These are phyloP conservation scores for Parauchenoglanis ngamensis DNA, from an alignment of 2,797 vertebrate species.

Conservation along the genomic window DNA sequence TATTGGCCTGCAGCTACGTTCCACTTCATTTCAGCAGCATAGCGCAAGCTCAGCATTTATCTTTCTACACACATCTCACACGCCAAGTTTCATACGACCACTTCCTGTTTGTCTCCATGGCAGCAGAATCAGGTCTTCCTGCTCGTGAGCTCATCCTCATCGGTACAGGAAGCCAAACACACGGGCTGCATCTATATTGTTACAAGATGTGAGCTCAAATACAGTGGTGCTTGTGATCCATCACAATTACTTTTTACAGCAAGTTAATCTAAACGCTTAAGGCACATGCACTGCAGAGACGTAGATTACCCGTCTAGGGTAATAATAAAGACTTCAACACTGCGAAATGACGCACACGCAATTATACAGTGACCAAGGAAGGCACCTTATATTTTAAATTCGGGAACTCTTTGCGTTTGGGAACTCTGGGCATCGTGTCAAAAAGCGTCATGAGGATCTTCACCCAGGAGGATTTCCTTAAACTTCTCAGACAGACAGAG, in stretches of 20 bases:
- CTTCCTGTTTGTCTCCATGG: constrained; percentile 81
- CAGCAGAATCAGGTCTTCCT: constrained; percentile 60
- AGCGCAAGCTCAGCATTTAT: constrained; percentile 54
- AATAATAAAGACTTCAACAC: not conserved
- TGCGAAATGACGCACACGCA: not conserved
- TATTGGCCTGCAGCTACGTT: constrained; percentile 25
- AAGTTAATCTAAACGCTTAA: not conserved
- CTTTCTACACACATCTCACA: constrained; percentile 60
- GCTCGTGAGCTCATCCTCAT: constrained; percentile 46
- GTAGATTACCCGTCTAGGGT: no score
- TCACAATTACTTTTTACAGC: not conserved
- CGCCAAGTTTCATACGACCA: constrained; percentile 71
- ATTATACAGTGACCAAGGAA: not conserved
- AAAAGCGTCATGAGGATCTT: not conserved
- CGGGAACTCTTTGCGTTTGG: not conserved
- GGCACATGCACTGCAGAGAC: not conserved
- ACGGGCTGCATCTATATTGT: constrained; percentile 58
- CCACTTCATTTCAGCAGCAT: constrained; percentile 45
- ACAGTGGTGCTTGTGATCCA: not conserved
- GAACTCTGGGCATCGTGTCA: not conserved
- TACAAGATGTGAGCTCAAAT: not conserved
- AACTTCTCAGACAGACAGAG: not conserved
- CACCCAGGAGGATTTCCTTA: not conserved
- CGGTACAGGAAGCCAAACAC: constrained; percentile 57
- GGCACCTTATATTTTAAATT: no score